Evolutionary conservation across 2,888 invertebrate genomes (phyloP).

Genomic region (Deilephila elpenor): DNA sequence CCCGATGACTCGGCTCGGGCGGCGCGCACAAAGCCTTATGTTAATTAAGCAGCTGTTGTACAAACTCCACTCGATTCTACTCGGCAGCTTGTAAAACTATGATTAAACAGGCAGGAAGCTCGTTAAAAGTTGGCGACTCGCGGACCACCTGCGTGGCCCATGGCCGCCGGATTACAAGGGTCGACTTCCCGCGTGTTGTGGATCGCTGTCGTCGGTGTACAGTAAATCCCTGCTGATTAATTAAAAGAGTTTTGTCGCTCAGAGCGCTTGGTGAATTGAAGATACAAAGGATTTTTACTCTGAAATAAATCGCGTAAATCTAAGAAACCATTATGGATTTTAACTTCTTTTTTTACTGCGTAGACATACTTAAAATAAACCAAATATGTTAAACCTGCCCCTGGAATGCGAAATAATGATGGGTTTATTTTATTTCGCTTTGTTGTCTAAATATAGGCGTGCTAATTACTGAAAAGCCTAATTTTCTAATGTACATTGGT

Average conservation of each 20-base stretch:
- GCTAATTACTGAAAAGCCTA: too few relatives aligned
- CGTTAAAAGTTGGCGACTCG: slow-evolving; percentile 39
- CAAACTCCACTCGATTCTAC: slow-evolving; percentile 19
- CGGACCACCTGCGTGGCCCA: background rate
- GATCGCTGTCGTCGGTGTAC: background rate
- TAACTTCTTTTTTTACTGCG: too few relatives aligned
- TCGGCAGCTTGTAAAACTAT: slow-evolving; percentile 36
- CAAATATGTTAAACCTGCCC: too few relatives aligned
- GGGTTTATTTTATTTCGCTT: too few relatives aligned
- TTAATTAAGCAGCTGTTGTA: slow-evolving; percentile 23
- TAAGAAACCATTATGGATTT: too few relatives aligned
- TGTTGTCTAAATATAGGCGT: too few relatives aligned
- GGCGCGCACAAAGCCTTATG: slow-evolving; percentile 21
- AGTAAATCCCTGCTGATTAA: background rate
- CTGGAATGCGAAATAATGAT: too few relatives aligned
- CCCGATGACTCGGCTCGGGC: background rate
- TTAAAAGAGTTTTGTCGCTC: background rate
- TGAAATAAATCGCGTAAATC: too few relatives aligned
- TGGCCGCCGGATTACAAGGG: background rate
- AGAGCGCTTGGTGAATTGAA: background rate
- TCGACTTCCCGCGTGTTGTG: background rate
- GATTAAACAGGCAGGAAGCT: slow-evolving; percentile 42
- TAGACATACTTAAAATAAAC: too few relatives aligned
- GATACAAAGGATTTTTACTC: too few relatives aligned
- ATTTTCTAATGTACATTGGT: too few relatives aligned